Conservation (phyloP, 2,113 vertebrate species). For the Protobothrops mucrosquamatus region DNA sequence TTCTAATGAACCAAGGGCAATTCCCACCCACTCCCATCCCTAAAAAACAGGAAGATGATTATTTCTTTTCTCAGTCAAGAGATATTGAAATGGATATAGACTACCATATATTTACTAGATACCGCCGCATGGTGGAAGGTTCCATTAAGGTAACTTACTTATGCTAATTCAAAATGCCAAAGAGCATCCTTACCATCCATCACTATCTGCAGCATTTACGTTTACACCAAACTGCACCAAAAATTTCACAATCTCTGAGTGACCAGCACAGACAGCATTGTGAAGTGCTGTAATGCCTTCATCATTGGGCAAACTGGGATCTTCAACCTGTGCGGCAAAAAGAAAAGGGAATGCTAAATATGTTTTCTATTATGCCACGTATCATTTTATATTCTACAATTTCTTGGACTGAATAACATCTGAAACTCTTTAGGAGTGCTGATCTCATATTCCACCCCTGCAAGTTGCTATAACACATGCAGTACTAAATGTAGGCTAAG, state of each 20-base stretch:
- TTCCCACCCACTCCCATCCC: not conserved
- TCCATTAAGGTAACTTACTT: not conserved
- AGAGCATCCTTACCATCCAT: slow-evolving; percentile 86
- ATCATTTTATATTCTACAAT: not conserved
- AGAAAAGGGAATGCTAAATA: not conserved
- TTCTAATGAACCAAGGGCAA: not conserved
- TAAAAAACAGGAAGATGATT: not conserved
- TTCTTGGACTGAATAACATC: not conserved
- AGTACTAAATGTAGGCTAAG: not conserved
- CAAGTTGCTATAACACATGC: not conserved
- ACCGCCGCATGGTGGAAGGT: not conserved
- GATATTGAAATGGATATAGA: not conserved
- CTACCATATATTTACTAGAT: not conserved
- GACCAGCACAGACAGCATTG: slow-evolving; percentile 94
- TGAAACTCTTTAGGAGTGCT: not conserved
- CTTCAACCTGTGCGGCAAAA: slow-evolving; percentile 80
- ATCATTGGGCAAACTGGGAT: slow-evolving; percentile 94
- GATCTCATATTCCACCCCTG: not conserved
- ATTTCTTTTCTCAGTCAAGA: not conserved
- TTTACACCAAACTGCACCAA: slow-evolving; percentile 97
- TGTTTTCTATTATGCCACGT: not conserved
- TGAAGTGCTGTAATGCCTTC: slow-evolving; percentile 97
- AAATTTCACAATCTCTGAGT: slow-evolving; percentile 96
- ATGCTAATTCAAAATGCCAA: not conserved
- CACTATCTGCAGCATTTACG: slow-evolving; percentile 95